Evolutionary conservation across 2,113 vertebrate genomes (phyloP).

Genomic region (Urocitellus parryii): DNA sequence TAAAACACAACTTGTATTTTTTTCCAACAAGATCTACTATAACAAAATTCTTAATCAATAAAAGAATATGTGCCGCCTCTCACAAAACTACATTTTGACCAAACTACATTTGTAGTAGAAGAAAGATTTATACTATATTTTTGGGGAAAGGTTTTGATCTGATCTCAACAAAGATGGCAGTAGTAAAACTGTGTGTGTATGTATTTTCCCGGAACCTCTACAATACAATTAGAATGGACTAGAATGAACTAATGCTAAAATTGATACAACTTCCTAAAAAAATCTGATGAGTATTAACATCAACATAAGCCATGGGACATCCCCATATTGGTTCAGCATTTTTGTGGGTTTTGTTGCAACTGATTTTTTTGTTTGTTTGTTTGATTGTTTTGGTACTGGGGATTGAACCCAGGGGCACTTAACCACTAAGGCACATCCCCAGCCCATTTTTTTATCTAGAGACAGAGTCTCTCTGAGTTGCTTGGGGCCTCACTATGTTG

Average conservation of each 20-base stretch:
- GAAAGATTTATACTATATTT: background rate
- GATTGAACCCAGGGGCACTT: too few species aligned
- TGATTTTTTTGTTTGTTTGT: too few species aligned
- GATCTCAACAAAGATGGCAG: background rate
- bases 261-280: background rate
- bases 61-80: background rate
- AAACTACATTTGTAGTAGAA: background rate
- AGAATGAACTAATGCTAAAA: background rate
- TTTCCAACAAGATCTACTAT: background rate
- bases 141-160: background rate
- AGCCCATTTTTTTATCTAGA: too few species aligned
- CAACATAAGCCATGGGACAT: fast-evolving
- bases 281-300: fast-evolving
- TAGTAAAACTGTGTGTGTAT: background rate
- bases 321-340: background rate
- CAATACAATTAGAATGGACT: background rate
- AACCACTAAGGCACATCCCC: too few species aligned
- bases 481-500: too few species aligned
- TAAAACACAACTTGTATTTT: background rate
- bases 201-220: background rate
- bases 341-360: background rate
- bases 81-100: fast-evolving
- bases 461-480: too few species aligned
- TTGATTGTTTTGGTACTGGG: too few species aligned
- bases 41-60: background rate